Base-by-base conservation (phyloP, 2,797 vertebrate species). In the Toxotes lorentzi region DNA sequence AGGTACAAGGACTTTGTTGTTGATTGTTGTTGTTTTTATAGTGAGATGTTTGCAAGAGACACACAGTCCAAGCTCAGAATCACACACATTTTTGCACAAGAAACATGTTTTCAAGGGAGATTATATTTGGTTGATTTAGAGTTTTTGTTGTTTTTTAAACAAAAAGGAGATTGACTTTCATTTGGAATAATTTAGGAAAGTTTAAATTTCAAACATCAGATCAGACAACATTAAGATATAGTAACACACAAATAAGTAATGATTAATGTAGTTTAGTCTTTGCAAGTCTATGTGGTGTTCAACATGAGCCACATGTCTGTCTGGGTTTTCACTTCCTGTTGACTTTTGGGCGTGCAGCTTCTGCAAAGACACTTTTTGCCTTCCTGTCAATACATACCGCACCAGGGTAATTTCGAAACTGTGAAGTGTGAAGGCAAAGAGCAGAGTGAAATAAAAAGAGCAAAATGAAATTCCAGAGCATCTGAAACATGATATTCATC, bases 281-380 rank as follows among this genome's bases (percentile, higher is more conserved):
- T 40, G 13, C 7, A 8, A 0, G 4, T 67, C 14, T 43, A 14
- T 32, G 4, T 27, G 19, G 1, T 30, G 19, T 67, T 54, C 17
- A 21, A 2, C 8, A 8, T 11, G 16, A 60, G n/a, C 7, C 27
- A 34, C 11, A 2, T 3, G 50, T 4, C 23, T 47, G 40, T 17
- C 7, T 30, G 1, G 1, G 4, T 65, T 82, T 74, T 84, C 69
- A 82, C 84, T 90, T 93, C 91, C 89, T 90, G 76, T 87, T 78
- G n/a, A 73, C 24, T n/a, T 64, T 54, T 75, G 43, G 41, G 58
- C 1, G 58, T 71, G 54, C 7, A 1, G 60, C 62, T 68, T 79
- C 27, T 77, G 57, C 19, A 16, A 47, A 75, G 30, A 62, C 0
- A 10, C 2, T 0, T 38, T 30, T 30, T 0, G 10, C 45, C 79